These are phyloP conservation scores for Podilymbus podiceps DNA, from an alignment of 2,113 vertebrate genomes.

Conservation along the genomic window DNA sequence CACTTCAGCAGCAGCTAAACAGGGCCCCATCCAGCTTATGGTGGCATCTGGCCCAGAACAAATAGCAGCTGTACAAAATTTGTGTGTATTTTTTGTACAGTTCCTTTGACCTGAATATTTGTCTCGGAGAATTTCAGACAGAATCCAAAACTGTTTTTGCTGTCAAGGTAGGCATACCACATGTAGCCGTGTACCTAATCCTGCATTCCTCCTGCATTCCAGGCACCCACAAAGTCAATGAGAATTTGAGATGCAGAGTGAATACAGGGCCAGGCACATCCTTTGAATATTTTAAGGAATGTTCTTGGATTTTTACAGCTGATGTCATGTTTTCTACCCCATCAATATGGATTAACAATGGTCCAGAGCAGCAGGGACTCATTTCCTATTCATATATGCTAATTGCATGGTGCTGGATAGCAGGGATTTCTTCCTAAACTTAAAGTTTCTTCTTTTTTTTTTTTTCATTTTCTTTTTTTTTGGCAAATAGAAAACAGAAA, in stretches of 20 bases:
- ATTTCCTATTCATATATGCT: slow-evolving; percentile 73
- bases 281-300: slow-evolving; percentile 66
- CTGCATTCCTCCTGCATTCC: slow-evolving; percentile 60
- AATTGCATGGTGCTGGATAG: slow-evolving; percentile 67
- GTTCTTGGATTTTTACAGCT: slow-evolving; percentile 52
- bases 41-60: neutral
- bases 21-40: neutral
- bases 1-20: neutral
- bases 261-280: slow-evolving; percentile 43
- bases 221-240: slow-evolving; percentile 53
- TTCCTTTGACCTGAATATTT: slow-evolving; percentile 21
- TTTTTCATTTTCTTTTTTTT: neutral
- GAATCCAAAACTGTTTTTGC: neutral
- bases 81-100: neutral
- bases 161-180: neutral
- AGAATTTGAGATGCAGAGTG: slow-evolving; percentile 53
- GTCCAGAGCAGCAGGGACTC: slow-evolving; percentile 69
- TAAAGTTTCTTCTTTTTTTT: slow-evolving; percentile 6
- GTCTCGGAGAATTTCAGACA: neutral
- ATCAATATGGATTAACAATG: slow-evolving; percentile 69
- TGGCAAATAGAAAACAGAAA: neutral
- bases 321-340: slow-evolving; percentile 62
- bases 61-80: slow-evolving; percentile 10
- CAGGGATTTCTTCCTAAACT: slow-evolving; percentile 62
- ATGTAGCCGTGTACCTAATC: neutral